These are phyloP conservation scores for Odobenus rosmarus DNA, from an alignment of 2,113 vertebrate genomes.

Conservation along the genomic window DNA sequence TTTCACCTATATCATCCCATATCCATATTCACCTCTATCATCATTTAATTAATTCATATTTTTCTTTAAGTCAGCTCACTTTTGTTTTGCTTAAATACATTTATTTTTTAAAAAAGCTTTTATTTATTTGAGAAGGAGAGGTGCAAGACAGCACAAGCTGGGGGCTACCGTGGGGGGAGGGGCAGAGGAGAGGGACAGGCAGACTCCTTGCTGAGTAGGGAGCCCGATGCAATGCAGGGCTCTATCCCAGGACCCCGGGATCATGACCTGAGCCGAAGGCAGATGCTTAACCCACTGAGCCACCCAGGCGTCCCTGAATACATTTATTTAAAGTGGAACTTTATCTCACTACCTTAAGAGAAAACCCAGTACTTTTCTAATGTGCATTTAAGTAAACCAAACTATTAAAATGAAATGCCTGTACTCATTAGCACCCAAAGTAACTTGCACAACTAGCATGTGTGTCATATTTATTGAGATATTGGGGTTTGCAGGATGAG, in stretches of 20 bases:
- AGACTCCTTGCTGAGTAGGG: not conserved
- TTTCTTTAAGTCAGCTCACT: not conserved
- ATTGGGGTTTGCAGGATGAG: not conserved
- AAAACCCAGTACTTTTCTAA: constrained; percentile 16
- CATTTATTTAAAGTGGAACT: not conserved
- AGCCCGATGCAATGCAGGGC: not conserved
- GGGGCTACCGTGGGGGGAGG: not conserved
- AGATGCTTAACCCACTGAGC: not conserved
- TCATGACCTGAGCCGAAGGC: not conserved
- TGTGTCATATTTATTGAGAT: not conserved
- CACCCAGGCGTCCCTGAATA: not conserved
- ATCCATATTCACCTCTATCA: no score
- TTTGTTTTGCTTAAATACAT: not conserved
- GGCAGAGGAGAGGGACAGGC: not conserved
- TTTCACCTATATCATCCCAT: not conserved
- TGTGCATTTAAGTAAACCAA: not conserved
- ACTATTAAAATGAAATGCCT: not conserved
- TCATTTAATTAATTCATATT: not conserved
- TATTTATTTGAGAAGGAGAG: not conserved
- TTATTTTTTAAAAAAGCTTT: not conserved
- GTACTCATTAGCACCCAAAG: not conserved
- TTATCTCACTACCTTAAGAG: not conserved
- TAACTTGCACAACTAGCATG: not conserved
- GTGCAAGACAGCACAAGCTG: not conserved
- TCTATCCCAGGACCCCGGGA: not conserved